Conservation (phyloP, 64 coral and sea anemone genomes). For the Acropora tenuis region DNA sequence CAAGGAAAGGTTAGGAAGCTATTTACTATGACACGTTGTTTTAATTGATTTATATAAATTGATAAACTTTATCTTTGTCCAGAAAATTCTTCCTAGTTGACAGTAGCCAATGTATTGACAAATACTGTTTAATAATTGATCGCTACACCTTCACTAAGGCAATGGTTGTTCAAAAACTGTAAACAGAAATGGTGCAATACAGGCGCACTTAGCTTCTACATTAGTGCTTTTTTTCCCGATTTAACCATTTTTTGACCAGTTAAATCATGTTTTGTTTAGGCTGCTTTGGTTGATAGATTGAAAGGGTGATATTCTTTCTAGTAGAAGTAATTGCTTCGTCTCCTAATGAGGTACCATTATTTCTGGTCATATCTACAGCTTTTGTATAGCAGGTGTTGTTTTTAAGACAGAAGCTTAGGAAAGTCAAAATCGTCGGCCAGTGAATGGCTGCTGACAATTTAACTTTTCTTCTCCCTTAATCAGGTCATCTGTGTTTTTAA, state of each 20-base stretch:
- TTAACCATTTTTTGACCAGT: not conserved
- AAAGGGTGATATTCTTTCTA: not conserved
- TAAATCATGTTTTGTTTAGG: not conserved
- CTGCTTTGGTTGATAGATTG: not conserved
- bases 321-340: not conserved
- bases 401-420: not conserved
- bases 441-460: not conserved
- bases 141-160: too few species aligned
- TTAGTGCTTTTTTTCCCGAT: not conserved
- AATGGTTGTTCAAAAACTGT: too few species aligned
- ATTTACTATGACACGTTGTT: not conserved
- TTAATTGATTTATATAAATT: too few species aligned
- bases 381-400: conserved; percentile 3
- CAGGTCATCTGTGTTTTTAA: not conserved
- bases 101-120: too few species aligned
- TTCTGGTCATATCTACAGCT: conserved; percentile 1
- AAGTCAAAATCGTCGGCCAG: not conserved
- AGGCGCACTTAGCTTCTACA: too few species aligned
- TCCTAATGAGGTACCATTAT: conserved; percentile 34
- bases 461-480: not conserved
- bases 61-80: too few species aligned
- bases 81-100: too few species aligned
- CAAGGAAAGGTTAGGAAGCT: not conserved
- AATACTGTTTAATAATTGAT: too few species aligned
- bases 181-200: not conserved